These are phyloP conservation scores for Leuctra nigra DNA, from an alignment of 2,888 invertebrate species.

Conservation along the genomic window DNA sequence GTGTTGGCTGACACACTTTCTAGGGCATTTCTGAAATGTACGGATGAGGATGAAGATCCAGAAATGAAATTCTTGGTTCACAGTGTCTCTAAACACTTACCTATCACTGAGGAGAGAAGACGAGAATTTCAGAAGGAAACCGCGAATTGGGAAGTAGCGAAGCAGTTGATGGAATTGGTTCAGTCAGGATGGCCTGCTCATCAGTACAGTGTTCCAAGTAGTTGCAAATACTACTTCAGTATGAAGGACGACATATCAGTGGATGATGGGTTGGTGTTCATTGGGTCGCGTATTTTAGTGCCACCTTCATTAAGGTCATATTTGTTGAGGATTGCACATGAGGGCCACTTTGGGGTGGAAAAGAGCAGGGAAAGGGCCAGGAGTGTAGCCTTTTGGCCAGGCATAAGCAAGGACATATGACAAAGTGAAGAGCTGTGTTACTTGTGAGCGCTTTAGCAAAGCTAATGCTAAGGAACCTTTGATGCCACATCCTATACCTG, in stretches of 20 bases:
- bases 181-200: not conserved
- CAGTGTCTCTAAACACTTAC: not conserved
- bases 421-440: constrained; percentile 14
- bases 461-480: constrained; percentile 28
- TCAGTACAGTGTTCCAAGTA: not conserved
- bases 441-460: constrained; percentile 11
- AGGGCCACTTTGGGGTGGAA: constrained; percentile 16
- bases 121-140: not conserved
- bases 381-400: constrained; percentile 8
- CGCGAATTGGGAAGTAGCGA: not conserved
- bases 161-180: not conserved
- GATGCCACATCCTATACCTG: constrained; percentile 26
- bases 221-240: not conserved
- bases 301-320: not conserved
- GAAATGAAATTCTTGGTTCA: not conserved
- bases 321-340: constrained; percentile 6
- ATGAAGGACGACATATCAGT: not conserved
- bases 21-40: not conserved
- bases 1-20: not conserved
- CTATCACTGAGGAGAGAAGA: not conserved
- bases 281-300: constrained; percentile 5
- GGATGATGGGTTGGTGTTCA: constrained; percentile 12
- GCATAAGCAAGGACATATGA: constrained; percentile 33
- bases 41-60: not conserved
- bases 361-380: constrained; percentile 4